These are phyloP conservation scores for Helobdella robusta DNA, from an alignment of 2,888 invertebrate genomes.

Conservation along the genomic window DNA sequence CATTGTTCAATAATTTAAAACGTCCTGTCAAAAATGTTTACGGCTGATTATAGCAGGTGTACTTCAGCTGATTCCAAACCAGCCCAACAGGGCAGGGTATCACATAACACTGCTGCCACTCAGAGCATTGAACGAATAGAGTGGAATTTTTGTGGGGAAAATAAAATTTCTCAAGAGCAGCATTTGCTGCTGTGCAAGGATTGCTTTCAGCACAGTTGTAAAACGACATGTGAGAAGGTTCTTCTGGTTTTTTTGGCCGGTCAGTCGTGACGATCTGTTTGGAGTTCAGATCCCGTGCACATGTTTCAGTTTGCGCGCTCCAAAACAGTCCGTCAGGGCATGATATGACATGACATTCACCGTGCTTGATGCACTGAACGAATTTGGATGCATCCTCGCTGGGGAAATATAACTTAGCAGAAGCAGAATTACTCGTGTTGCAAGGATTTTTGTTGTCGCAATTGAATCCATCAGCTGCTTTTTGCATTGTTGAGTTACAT, in stretches of 20 bases:
- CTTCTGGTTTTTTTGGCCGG: no score
- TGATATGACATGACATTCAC: constrained; percentile 36
- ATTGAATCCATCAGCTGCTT: constrained; percentile 20
- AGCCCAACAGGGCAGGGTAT: constrained; percentile 37
- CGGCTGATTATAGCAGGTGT: no score
- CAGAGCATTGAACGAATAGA: constrained; percentile 39
- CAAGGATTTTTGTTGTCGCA: constrained; percentile 37
- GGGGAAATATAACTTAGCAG: constrained; percentile 35
- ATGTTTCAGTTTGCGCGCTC: constrained; percentile 31
- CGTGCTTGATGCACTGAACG: constrained; percentile 39
- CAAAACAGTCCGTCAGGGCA: constrained; percentile 38
- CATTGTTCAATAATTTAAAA: no score
- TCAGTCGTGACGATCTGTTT: no score
- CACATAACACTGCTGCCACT: constrained; percentile 37
- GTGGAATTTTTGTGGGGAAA: constrained; percentile 36
- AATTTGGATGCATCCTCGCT: constrained; percentile 36
- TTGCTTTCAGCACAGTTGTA: constrained; percentile 33
- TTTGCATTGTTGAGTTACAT: no score
- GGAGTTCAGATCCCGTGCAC: no score
- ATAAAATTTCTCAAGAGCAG: constrained; percentile 31
- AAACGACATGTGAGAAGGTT: background rate
- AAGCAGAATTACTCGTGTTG: constrained; percentile 34
- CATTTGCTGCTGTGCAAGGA: constrained; percentile 38
- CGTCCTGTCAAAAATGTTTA: no score
- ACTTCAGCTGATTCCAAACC: constrained; percentile 36